Percentiles rank a stretch among this genome's conserved stretches.
These are phyloP conservation scores for Xestia sexstrigata DNA, from an alignment of 2,888 invertebrate genomes.

Conservation along the genomic window DNA sequence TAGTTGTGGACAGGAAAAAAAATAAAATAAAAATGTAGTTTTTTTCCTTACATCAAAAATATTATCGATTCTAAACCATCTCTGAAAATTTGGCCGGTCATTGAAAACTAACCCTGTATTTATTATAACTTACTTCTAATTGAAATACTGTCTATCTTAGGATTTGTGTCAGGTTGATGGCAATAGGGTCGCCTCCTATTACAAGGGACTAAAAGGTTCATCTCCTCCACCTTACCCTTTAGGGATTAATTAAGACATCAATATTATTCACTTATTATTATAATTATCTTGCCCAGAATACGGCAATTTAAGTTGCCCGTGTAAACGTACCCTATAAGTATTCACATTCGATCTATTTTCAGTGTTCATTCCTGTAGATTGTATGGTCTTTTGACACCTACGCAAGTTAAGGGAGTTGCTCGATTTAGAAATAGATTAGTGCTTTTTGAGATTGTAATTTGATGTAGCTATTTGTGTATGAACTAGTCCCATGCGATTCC, in stretches of 20 bases:
- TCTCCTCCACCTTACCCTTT: not conserved
- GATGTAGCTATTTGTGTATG: not conserved
- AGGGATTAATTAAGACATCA: not conserved
- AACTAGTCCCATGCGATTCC: not conserved
- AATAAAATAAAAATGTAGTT: no score
- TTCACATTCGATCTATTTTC: slow-evolving; percentile 45
- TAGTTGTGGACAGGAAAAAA: no score
- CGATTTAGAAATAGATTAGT: slow-evolving; percentile 3
- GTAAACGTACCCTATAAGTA: slow-evolving; percentile 3
- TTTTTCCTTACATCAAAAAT: no score
- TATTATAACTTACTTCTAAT: no score
- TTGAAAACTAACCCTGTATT: no score
- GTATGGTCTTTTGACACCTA: slow-evolving; percentile 30
- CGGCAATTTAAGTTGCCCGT: not conserved
- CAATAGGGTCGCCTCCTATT: no score
- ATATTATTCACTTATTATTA: not conserved
- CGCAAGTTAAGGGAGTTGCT: slow-evolving; percentile 6
- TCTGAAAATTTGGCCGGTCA: no score
- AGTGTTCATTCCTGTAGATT: slow-evolving; percentile 20
- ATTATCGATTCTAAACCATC: no score
- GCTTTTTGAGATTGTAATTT: not conserved
- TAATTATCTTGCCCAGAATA: not conserved
- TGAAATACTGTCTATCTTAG: no score
- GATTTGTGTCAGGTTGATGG: no score
- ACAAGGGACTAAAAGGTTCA: no score